phyloP scores from a whole-genome alignment of 92 coral and sea anemone species.

The Muricea muricata region DNA sequence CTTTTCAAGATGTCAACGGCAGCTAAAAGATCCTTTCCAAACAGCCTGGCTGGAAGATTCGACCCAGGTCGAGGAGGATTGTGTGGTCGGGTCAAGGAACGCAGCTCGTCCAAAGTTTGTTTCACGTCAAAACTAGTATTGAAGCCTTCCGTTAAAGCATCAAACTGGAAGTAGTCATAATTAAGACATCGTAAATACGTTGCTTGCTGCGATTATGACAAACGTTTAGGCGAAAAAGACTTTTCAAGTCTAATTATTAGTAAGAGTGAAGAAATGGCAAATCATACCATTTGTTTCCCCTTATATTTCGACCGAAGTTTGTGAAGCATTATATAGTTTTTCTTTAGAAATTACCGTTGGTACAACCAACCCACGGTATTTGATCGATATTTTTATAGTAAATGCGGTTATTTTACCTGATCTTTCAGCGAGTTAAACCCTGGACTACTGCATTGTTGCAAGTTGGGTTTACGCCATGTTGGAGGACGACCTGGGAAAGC shows the following conservation, averaged over 20 bases:
- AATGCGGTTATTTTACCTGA: slow-evolving; percentile 6
- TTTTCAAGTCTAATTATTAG: too few species aligned
- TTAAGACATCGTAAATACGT: too few species aligned
- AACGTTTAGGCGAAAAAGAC: too few species aligned
- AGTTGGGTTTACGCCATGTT: slow-evolving; percentile 22
- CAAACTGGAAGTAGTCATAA: too few species aligned
- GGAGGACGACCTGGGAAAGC: slow-evolving; percentile 35
- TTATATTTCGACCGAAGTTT: too few species aligned
- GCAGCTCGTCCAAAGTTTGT: slow-evolving; percentile 2
- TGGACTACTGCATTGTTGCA: slow-evolving; percentile 26
- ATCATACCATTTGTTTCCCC: too few species aligned
- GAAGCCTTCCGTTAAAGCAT: slow-evolving; percentile 36
- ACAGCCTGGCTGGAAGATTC: background rate
- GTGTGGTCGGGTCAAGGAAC: background rate
- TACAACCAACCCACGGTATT: too few species aligned
- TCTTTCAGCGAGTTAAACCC: slow-evolving; percentile 4
- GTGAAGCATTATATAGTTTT: too few species aligned
- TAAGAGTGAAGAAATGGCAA: too few species aligned
- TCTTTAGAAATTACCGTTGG: too few species aligned
- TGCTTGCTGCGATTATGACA: too few species aligned
- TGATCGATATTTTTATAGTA: too few species aligned
- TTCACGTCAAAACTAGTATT: background rate
- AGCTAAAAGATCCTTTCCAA: slow-evolving; percentile 26
- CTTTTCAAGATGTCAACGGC: background rate
- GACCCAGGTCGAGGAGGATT: background rate